Evolutionary conservation across 2,888 invertebrate species (phyloP).

Genomic region (Acheta domesticus): DNA sequence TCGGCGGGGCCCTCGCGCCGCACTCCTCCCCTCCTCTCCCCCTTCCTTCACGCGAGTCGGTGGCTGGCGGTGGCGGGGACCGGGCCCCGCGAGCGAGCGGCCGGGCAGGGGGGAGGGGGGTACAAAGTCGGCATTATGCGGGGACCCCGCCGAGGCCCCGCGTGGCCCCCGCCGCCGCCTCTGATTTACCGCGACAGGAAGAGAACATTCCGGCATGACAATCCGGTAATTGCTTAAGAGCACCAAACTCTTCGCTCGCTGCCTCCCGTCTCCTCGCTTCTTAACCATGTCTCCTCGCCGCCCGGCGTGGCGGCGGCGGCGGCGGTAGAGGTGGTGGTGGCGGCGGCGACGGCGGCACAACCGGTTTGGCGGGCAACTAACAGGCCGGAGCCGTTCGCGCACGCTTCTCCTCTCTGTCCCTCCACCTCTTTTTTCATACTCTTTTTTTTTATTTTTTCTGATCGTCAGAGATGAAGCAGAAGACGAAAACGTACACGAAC

Average conservation of each 20-base stretch:
- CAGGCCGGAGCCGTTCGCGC: not conserved
- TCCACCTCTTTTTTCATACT: not conserved
- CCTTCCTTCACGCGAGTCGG: too few species aligned
- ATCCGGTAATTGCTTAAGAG: conserved; percentile 7
- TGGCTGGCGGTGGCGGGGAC: too few species aligned
- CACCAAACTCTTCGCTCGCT: not conserved
- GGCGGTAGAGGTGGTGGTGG: not conserved
- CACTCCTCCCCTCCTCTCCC: too few species aligned
- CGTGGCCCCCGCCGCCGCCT: not conserved
- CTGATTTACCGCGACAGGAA: conserved; percentile 18
- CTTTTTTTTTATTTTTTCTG: not conserved
- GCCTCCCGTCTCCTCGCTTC: not conserved
- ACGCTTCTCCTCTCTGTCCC: not conserved
- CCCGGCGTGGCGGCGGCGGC: not conserved
- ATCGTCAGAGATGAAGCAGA: not conserved
- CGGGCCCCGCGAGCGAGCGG: too few species aligned
- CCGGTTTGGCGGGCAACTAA: conserved; percentile 9
- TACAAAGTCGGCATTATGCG: too few species aligned
- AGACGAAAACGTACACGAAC: too few species aligned
- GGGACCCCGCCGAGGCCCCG: too few species aligned
- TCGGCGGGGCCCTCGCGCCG: too few species aligned
- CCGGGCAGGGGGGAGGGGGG: too few species aligned
- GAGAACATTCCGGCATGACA: conserved; percentile 7
- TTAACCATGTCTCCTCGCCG: too few species aligned
- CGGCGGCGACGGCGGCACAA: not conserved